Evolutionary conservation across 2,113 vertebrate species (phyloP).

Genomic region (Pavo muticus): DNA sequence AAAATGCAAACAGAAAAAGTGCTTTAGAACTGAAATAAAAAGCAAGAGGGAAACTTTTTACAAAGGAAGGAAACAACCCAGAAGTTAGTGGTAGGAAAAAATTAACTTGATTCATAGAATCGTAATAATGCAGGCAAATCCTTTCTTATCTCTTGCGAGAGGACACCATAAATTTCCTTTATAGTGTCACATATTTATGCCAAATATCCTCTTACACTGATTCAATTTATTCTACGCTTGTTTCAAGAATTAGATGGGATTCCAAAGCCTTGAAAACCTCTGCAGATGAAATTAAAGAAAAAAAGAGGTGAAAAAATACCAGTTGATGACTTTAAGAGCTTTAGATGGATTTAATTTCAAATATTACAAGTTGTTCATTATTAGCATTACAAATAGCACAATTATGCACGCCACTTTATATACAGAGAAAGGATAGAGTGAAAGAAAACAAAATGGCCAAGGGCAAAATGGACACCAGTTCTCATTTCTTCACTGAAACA

Average conservation of each 20-base stretch:
- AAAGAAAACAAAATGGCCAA: constrained; percentile 5
- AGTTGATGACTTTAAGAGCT: constrained; percentile 67
- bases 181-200: constrained; percentile 60
- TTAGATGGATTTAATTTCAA: constrained; percentile 74
- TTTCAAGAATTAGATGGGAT: constrained; percentile 71
- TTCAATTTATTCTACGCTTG: constrained; percentile 73
- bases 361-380: constrained; percentile 63
- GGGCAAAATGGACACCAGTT: neutral
- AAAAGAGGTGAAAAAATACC: constrained; percentile 57
- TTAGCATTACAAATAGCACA: constrained; percentile 48
- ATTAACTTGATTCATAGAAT: neutral
- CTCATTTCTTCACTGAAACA: neutral
- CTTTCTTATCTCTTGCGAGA: constrained; percentile 35
- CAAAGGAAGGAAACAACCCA: neutral
- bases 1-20: neutral
- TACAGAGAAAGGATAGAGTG: neutral
- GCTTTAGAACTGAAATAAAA: neutral
- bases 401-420: neutral
- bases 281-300: constrained; percentile 42
- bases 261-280: constrained; percentile 50
- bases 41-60: neutral
- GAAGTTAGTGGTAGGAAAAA: neutral
- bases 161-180: constrained; percentile 36
- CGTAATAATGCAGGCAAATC: constrained; percentile 12
- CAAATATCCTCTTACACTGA: constrained; percentile 72